Evolutionary conservation across 2,797 vertebrate species (phyloP).

Genomic region (Tympanoctomys barrerae): DNA sequence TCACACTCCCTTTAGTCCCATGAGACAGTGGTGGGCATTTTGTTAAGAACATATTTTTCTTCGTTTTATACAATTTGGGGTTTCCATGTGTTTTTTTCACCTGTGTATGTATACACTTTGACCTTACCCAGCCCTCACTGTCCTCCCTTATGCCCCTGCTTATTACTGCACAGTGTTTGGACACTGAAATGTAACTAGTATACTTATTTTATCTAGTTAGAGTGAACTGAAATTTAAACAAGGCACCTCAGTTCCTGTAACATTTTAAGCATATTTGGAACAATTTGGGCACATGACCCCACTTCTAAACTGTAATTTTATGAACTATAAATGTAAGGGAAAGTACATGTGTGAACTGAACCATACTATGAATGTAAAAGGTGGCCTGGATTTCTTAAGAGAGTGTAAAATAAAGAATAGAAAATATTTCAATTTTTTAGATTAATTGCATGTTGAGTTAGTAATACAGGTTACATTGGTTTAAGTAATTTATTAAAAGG

Average conservation of each 20-base stretch:
- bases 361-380: neutral
- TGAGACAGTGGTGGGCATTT: neutral
- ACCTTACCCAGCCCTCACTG: neutral
- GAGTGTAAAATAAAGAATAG: neutral
- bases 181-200: neutral
- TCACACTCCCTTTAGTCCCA: neutral
- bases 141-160: neutral
- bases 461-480: neutral
- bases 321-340: constrained; percentile 8
- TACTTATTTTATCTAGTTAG: neutral
- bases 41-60: neutral
- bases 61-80: neutral
- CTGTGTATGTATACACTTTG: neutral
- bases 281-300: neutral
- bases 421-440: neutral
- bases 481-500: constrained; percentile 44
- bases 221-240: constrained; percentile 13
- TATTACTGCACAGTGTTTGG: neutral
- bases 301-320: constrained; percentile 25
- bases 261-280: neutral
- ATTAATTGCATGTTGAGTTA: neutral
- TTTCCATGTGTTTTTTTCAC: neutral
- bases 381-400: neutral
- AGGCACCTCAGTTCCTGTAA: neutral
- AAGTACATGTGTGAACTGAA: constrained; percentile 5